A percentile compares a stretch with the other conserved stretches of the same genome.
phyloP scores from a whole-genome alignment of 2,113 vertebrate genomes.

The Grammomys dolichurus region DNA sequence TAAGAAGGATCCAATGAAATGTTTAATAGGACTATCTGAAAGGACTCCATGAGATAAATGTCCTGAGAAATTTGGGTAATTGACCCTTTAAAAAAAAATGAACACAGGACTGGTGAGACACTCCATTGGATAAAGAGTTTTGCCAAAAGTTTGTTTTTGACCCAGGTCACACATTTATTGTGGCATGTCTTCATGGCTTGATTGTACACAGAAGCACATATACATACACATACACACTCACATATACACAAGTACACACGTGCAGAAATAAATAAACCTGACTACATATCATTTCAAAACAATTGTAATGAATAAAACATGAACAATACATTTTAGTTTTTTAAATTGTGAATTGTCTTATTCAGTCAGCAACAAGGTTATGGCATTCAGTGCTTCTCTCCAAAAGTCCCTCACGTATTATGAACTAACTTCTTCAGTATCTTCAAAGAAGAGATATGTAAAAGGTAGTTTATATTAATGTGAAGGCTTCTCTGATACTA shows the following conservation, averaged over 20 bases:
- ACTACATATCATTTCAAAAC: not conserved
- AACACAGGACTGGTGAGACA: not conserved
- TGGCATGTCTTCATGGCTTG: not conserved
- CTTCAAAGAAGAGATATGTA: not conserved
- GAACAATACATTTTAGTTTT: not conserved
- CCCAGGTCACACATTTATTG: no score
- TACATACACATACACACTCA: not conserved
- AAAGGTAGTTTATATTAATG: slow-evolving; percentile 4
- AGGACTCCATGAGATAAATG: not conserved
- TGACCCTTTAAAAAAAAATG: not conserved
- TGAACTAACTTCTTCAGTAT: not conserved
- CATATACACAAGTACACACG: not conserved
- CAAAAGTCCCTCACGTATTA: not conserved
- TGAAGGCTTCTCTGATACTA: not conserved
- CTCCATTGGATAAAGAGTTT: no score
- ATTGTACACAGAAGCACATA: no score
- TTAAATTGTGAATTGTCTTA: not conserved
- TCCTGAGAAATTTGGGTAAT: not conserved
- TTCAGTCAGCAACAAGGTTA: not conserved
- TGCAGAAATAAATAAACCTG: not conserved
- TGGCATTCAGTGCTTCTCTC: not conserved
- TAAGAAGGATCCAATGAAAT: not conserved
- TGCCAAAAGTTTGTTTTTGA: not conserved
- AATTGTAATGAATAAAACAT: not conserved
- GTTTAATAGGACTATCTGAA: not conserved